These are phyloP conservation scores for Xyrichtys novacula DNA, from an alignment of 2,797 vertebrate genomes.

Conservation along the genomic window DNA sequence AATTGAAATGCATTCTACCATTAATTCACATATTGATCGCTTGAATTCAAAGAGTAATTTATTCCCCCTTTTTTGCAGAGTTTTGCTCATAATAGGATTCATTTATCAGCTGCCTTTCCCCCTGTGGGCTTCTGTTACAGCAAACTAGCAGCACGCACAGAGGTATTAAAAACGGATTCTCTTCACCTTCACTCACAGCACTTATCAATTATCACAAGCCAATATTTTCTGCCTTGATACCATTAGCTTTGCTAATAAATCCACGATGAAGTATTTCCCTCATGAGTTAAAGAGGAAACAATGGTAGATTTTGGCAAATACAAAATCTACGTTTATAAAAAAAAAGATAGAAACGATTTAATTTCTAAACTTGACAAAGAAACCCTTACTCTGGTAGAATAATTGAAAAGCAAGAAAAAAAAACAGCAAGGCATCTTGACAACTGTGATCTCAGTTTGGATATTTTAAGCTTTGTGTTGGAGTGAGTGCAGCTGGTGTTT, in stretches of 20 bases:
- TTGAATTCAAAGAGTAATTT: slow-evolving; percentile 61
- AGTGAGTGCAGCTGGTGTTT: slow-evolving; percentile 3
- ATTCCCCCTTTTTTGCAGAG: slow-evolving; percentile 76
- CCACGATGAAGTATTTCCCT: slow-evolving; percentile 49
- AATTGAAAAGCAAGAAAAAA: slow-evolving; percentile 38
- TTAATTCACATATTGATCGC: slow-evolving; percentile 84
- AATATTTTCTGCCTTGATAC: slow-evolving; percentile 67
- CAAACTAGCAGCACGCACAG: slow-evolving; percentile 59
- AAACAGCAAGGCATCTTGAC: slow-evolving; percentile 13
- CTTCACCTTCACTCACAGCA: slow-evolving; percentile 62
- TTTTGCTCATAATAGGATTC: slow-evolving; percentile 78
- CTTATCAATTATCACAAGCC: slow-evolving; percentile 81
- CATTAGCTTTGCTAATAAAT: slow-evolving; percentile 72
- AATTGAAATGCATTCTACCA: slow-evolving; percentile 83
- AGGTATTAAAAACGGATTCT: slow-evolving; percentile 75
- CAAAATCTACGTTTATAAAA: slow-evolving; percentile 7
- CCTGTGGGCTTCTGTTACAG: slow-evolving; percentile 60
- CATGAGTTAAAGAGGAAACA: slow-evolving; percentile 39
- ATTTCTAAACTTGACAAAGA: slow-evolving; percentile 28
- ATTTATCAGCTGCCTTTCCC: slow-evolving; percentile 75
- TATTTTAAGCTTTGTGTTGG: slow-evolving; percentile 20
- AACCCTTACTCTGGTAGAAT: background rate
- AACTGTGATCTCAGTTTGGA: slow-evolving; percentile 14
- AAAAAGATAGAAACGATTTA: slow-evolving; percentile 36
- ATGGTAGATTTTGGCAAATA: slow-evolving; percentile 31